These are phyloP conservation scores for Scolanthus callimorphus DNA, from an alignment of 92 coral and sea anemone genomes.

Conservation along the genomic window DNA sequence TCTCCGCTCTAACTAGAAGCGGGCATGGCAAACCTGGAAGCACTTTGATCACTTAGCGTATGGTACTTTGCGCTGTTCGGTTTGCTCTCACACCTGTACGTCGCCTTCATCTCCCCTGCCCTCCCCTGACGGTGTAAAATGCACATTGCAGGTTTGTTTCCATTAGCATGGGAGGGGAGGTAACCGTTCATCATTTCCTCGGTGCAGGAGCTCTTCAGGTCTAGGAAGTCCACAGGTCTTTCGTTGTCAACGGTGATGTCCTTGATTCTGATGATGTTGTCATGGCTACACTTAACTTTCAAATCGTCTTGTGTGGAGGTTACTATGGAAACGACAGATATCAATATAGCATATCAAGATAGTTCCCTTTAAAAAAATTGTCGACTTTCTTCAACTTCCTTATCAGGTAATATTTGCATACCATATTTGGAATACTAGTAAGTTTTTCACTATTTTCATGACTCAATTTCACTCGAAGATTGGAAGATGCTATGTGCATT, in stretches of 20 bases:
- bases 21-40: no score
- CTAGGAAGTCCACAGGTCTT: conserved; percentile 11
- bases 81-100: conserved; percentile 35
- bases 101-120: conserved; percentile 36
- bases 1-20: no score
- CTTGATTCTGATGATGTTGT: conserved; percentile 32
- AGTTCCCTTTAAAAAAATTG: no score
- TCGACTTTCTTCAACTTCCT: no score
- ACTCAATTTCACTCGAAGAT: no score
- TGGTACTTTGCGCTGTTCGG: conserved; percentile 1
- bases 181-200: conserved; percentile 18
- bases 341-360: no score
- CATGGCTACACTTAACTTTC: conserved; percentile 18
- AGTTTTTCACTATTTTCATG: no score
- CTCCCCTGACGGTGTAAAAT: conserved; percentile 38
- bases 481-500: no score
- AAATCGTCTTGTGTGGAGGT: conserved; percentile 42
- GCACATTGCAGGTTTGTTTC: conserved; percentile 26
- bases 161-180: conserved; percentile 6
- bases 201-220: conserved; percentile 17
- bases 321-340: no score
- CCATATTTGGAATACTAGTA: no score
- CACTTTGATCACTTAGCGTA: no score
- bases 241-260: conserved; percentile 39
- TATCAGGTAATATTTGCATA: no score